Evolutionary conservation across 1,140 invertebrate genomes (phyloP).

Genomic region (Drosophila tristis): DNA sequence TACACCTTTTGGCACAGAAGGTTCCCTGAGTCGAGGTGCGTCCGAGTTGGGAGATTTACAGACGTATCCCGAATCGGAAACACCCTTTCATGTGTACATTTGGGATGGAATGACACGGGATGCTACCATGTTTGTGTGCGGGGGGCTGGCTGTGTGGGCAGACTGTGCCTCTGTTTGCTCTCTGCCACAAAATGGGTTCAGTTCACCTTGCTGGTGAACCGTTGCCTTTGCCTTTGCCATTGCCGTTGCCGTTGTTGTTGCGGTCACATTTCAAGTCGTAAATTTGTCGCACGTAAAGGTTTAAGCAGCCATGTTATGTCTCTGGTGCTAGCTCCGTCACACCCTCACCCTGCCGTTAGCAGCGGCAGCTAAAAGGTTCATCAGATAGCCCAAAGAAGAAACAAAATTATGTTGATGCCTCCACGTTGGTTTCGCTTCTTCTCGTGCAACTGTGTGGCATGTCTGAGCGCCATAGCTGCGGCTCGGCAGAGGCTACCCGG

Average conservation of each 20-base stretch:
- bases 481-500: constrained; percentile 25
- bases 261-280: constrained; percentile 79
- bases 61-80: constrained; percentile 13
- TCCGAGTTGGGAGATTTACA: neutral
- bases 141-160: constrained; percentile 22
- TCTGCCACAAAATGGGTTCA: constrained; percentile 41
- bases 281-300: constrained; percentile 83
- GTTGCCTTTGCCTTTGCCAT: constrained; percentile 10
- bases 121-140: constrained; percentile 1
- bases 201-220: constrained; percentile 22
- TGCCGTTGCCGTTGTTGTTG: constrained; percentile 49
- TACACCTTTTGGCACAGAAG: too few relatives aligned
- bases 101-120: neutral
- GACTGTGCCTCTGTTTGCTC: constrained; percentile 28
- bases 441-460: constrained; percentile 36
- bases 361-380: constrained; percentile 75
- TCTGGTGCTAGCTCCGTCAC: neutral
- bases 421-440: constrained; percentile 1
- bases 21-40: too few relatives aligned
- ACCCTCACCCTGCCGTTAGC: neutral
- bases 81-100: constrained; percentile 2
- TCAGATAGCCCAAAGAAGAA: constrained; percentile 60
- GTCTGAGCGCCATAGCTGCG: constrained; percentile 22
- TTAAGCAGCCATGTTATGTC: constrained; percentile 73
- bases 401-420: constrained; percentile 66